Percentiles rank a stretch among this genome's conserved stretches.
phyloP scores from a whole-genome alignment of 2,888 invertebrate genomes.

The Nipponacmea schrenckii region DNA sequence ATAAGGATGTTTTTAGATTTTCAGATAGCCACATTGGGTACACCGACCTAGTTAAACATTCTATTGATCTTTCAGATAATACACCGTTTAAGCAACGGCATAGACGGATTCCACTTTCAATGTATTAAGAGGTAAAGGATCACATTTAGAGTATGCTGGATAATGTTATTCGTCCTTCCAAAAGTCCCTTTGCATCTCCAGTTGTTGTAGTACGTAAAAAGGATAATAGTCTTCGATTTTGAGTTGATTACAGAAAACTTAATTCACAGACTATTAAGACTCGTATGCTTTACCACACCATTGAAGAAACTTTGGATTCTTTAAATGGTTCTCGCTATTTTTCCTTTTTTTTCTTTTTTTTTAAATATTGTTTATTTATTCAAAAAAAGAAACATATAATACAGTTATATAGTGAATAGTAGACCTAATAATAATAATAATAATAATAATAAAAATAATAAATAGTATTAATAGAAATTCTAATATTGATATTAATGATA shows the following conservation, averaged over 20 bases:
- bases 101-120: constrained; percentile 27
- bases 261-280: constrained; percentile 26
- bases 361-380: too few species aligned
- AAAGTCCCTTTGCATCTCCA: constrained; percentile 25
- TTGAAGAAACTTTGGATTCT: constrained; percentile 22
- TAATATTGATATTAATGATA: too few species aligned
- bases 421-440: too few species aligned
- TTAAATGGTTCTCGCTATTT: constrained; percentile 24
- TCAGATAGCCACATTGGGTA: constrained; percentile 24
- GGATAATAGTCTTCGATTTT: constrained; percentile 29
- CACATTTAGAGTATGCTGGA: constrained; percentile 26
- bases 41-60: constrained; percentile 21
- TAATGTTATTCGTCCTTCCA: constrained; percentile 19
- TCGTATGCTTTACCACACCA: constrained; percentile 26
- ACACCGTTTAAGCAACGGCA: constrained; percentile 29
- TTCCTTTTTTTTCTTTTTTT: too few species aligned
- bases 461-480: too few species aligned
- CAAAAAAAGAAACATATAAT: too few species aligned
- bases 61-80: constrained; percentile 21
- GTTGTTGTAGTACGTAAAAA: constrained; percentile 31
- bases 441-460: too few species aligned
- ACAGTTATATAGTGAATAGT: too few species aligned
- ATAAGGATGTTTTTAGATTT: constrained; percentile 15
- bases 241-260: constrained; percentile 25
- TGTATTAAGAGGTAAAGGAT: constrained; percentile 27